phyloP scores from a whole-genome alignment of 2,797 vertebrate genomes.

The Manis crassicaudata region DNA sequence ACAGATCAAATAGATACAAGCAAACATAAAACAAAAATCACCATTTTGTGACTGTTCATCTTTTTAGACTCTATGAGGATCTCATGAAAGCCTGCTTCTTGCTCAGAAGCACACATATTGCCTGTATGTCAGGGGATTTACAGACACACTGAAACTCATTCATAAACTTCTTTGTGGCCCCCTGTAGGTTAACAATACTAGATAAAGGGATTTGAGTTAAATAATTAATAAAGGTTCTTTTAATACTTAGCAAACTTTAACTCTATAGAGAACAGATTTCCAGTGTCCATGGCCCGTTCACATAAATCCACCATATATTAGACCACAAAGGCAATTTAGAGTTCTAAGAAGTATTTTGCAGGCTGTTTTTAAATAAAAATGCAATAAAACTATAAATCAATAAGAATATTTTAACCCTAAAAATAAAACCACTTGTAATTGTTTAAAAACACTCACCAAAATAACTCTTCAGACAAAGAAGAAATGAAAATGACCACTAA shows the following conservation, averaged over 20 bases:
- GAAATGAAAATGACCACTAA: background rate
- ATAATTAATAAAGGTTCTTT: constrained; percentile 56
- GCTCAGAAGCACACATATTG: background rate
- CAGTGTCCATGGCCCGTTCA: background rate
- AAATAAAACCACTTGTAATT: background rate
- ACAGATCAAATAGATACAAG: background rate
- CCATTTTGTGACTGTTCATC: background rate
- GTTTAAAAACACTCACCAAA: background rate
- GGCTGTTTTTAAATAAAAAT: background rate
- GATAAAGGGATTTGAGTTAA: constrained; percentile 54
- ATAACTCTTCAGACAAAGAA: background rate
- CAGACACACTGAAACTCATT: background rate
- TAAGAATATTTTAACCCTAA: background rate
- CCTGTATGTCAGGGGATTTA: background rate
- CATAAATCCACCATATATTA: background rate
- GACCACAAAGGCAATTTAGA: background rate
- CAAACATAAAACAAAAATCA: constrained; percentile 11
- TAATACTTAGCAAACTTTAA: constrained; percentile 53
- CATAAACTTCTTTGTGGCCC: background rate
- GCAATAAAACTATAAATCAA: constrained; percentile 1
- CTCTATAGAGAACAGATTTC: constrained; percentile 31
- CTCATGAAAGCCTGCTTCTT: background rate
- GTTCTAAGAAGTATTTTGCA: constrained; percentile 39
- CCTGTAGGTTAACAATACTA: background rate
- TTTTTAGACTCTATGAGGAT: background rate